Percentiles rank a stretch among this genome's conserved stretches.
phyloP scores from a whole-genome alignment of 2,888 invertebrate genomes.

The Agrotis exclamationis region DNA sequence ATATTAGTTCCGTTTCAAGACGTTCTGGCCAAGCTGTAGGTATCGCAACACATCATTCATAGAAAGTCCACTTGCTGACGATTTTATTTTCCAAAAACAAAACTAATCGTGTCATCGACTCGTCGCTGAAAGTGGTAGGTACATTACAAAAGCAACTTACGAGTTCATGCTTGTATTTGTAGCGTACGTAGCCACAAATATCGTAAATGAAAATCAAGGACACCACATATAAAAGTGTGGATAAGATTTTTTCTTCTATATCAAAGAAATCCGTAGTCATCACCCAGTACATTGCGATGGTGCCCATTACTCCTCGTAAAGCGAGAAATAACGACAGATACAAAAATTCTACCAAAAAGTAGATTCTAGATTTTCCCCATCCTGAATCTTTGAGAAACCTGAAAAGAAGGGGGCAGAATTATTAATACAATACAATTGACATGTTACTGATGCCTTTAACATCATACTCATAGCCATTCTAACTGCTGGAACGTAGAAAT shows the following conservation, averaged over 20 bases:
- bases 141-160: conserved; percentile 72
- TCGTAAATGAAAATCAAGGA: conserved; percentile 86
- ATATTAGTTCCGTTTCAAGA: no score
- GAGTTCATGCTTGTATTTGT: conserved; percentile 81
- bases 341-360: conserved; percentile 84
- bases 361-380: conserved; percentile 83
- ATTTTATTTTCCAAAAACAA: no score
- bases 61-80: no score
- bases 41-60: no score
- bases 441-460: no score
- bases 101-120: no score
- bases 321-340: conserved; percentile 88
- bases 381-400: conserved; percentile 90
- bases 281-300: conserved; percentile 84
- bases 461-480: no score
- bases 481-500: no score
- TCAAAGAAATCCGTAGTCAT: conserved; percentile 83
- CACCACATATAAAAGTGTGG: conserved; percentile 81
- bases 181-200: conserved; percentile 81
- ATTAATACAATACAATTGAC: no score
- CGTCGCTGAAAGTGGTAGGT: no score
- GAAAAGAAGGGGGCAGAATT: conserved; percentile 35
- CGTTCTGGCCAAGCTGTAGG: no score
- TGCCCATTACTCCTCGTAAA: conserved; percentile 89
- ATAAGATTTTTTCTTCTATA: conserved; percentile 80